Conservation (phyloP, 2,888 invertebrate species). For the Cephus rjabovi region DNA sequence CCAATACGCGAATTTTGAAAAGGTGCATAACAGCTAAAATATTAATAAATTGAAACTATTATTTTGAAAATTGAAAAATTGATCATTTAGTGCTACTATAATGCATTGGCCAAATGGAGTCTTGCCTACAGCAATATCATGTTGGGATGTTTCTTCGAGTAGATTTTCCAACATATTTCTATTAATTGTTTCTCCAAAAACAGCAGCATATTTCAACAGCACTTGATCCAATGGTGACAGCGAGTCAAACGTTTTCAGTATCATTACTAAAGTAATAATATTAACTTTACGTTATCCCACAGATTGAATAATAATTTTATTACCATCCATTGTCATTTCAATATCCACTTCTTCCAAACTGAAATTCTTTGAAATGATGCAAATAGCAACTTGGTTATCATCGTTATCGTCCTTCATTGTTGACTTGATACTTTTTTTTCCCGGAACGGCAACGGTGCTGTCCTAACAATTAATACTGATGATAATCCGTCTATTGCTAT, state of each 20-base stretch:
- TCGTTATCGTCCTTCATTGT: constrained; percentile 32
- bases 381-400: constrained; percentile 62
- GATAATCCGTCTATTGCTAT: no score
- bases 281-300: constrained; percentile 3
- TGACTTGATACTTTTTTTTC: neutral
- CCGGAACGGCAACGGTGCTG: constrained; percentile 22
- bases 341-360: constrained; percentile 69
- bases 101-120: no score
- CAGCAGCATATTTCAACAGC: constrained; percentile 74
- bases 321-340: constrained; percentile 72
- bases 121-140: constrained; percentile 62
- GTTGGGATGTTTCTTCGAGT: constrained; percentile 67
- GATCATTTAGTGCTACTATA: no score
- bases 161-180: constrained; percentile 72
- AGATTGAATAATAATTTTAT: constrained; percentile 19
- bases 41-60: neutral
- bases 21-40: constrained; percentile 70
- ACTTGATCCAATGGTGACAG: constrained; percentile 75
- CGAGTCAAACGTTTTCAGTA: constrained; percentile 75
- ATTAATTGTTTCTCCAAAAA: constrained; percentile 74
- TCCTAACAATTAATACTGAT: constrained; percentile 26
- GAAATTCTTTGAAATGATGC: constrained; percentile 68
- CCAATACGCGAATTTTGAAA: constrained; percentile 72
- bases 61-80: neutral
- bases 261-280: constrained; percentile 67